phyloP scores from a whole-genome alignment of 2,888 invertebrate species.

The Schizotus pectinicornis region DNA sequence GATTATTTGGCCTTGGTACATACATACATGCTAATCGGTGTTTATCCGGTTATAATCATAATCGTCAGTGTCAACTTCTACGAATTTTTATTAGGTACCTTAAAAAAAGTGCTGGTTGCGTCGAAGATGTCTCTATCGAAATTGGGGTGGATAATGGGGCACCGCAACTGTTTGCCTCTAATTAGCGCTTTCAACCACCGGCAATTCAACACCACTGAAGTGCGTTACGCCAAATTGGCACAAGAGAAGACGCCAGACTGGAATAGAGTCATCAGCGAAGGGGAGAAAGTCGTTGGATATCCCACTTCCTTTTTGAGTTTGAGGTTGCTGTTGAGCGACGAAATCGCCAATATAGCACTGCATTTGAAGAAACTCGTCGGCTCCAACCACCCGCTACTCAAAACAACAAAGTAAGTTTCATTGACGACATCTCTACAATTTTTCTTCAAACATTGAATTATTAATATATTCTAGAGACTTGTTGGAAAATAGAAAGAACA shows the following conservation, averaged over 20 bases:
- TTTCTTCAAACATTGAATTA: too few species aligned
- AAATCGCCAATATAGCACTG: constrained; percentile 90
- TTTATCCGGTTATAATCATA: too few species aligned
- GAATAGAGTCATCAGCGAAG: constrained; percentile 72
- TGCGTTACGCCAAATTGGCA: constrained; percentile 14
- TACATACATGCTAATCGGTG: too few species aligned
- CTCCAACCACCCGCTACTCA: constrained; percentile 89
- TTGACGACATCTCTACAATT: too few species aligned
- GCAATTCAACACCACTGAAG: constrained; percentile 5
- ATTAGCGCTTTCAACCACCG: neutral
- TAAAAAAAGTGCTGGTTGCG: neutral
- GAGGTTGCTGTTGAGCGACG: constrained; percentile 92
- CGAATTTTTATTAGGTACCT: constrained; percentile 4
- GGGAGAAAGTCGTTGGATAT: constrained; percentile 95
- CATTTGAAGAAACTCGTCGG: constrained; percentile 91
- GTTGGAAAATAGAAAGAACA: constrained; percentile 90
- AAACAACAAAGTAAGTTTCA: constrained; percentile 84
- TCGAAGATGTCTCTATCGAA: constrained; percentile 26
- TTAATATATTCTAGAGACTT: constrained; percentile 69
- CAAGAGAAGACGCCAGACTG: constrained; percentile 31
- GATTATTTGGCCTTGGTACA: too few species aligned
- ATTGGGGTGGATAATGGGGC: constrained; percentile 5
- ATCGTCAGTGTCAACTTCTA: constrained; percentile 31
- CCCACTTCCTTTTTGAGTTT: constrained; percentile 92
- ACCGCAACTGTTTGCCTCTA: constrained; percentile 5